Base-by-base conservation (phyloP, 2,888 invertebrate species). In the Sminthurinus aureus region DNA sequence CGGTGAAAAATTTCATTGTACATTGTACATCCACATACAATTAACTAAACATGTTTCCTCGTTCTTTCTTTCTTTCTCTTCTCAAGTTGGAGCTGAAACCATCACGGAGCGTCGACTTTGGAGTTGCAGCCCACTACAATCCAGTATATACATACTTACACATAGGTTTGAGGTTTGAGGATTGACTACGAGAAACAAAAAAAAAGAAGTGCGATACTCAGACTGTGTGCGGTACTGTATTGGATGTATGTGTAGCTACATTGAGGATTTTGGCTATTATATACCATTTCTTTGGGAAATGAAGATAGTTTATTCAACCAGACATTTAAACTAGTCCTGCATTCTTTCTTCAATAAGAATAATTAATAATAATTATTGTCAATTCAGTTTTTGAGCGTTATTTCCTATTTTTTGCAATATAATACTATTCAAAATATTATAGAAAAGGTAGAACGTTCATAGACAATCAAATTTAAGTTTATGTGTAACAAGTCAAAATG, bases 1-100 rank as follows among this genome's bases (percentile, higher is more conserved):
- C 71, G 24, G 71, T 71, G 26, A 71, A 71, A 71, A 24, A 71
- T 71, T 71, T 71, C 22, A 71, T 26, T 13, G n/a, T n/a, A n/a
- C 15, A 11, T 8, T n/a, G n/a, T n/a, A 67, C 67, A 67, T 24
- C 24, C 71, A 71, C 20, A 24, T 26, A 9, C 71, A 69, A 71
- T 71, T 71, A 24, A 71, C 24, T 71, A 9, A 24, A 11, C 69
- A 3, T 58, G 2, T 58, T 58, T 58, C 9, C 9, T 58, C 2
- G 1, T 2, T 58, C 58, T 58, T 13, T 58, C 58, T 58, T 13
- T 58, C n/a, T 69, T 11, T n/a, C 11, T 69, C 22, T 69, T 69
- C 22, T 69, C 11, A 12, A 69, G 69, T 69, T 69, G 69, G 20
- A 22, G 69, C 20, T n/a, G 22, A 38, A 38, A 6, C 38, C 6